phyloP scores from a whole-genome alignment of 2,113 vertebrate species.

The Trogon surrucura region DNA sequence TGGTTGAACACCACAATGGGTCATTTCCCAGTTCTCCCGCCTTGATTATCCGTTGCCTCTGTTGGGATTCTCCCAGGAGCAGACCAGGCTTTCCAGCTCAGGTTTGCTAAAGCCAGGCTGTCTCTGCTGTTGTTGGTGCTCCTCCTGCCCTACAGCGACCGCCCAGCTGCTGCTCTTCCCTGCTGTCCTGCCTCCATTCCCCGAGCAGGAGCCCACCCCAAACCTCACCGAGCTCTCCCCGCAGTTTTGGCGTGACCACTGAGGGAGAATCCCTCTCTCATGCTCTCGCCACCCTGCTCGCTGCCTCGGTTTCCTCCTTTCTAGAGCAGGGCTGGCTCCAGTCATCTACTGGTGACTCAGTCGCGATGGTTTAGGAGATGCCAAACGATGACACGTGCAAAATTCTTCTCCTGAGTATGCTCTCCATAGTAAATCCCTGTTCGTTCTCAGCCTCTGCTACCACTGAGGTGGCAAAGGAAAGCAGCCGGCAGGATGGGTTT shows the following conservation, averaged over 20 bases:
- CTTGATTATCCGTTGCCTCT: background rate
- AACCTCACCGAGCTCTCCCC: background rate
- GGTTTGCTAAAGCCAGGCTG: background rate
- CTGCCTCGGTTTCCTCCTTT: background rate
- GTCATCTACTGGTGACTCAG: background rate
- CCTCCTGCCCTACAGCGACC: background rate
- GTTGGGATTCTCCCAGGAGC: background rate
- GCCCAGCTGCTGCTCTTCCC: background rate
- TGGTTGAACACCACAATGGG: background rate
- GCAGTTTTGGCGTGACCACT: background rate
- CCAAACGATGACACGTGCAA: background rate
- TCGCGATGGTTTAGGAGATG: background rate
- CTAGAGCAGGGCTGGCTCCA: background rate
- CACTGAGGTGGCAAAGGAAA: background rate
- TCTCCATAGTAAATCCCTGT: background rate
- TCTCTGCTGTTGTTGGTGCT: rapidly evolving
- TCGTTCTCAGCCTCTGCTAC: background rate
- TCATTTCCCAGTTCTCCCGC: background rate
- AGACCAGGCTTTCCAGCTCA: background rate
- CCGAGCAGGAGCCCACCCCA: background rate
- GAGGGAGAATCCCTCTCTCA: background rate
- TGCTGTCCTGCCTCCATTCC: background rate
- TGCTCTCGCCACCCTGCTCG: background rate
- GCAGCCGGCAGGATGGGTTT: background rate
- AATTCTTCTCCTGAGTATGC: background rate